These are phyloP conservation scores for Acridotheres tristis DNA, from an alignment of 2,797 vertebrate species.

Conservation along the genomic window DNA sequence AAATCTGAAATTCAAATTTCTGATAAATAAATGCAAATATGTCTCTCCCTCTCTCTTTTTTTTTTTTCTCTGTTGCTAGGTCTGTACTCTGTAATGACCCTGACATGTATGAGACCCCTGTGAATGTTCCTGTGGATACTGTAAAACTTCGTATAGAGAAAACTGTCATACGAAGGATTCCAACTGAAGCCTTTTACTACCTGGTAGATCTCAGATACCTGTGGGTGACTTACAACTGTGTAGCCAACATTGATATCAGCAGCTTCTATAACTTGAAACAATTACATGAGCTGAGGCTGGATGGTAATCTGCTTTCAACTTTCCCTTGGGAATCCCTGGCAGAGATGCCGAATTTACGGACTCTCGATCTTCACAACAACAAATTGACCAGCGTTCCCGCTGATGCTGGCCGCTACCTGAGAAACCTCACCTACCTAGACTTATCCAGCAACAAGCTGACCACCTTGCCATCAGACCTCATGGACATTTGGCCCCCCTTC, in stretches of 20 bases:
- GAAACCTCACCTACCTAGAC: constrained; percentile 91
- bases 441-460: constrained; percentile 93
- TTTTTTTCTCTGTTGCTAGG: constrained; percentile 67
- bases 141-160: constrained; percentile 94
- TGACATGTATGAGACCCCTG: constrained; percentile 92
- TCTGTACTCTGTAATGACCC: constrained; percentile 93
- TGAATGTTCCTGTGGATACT: constrained; percentile 90
- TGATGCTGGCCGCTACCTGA: constrained; percentile 82
- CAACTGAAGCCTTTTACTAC: constrained; percentile 95
- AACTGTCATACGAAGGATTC: constrained; percentile 84
- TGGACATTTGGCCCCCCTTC: constrained; percentile 93
- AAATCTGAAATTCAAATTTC: neutral
- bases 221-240: constrained; percentile 93
- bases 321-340: constrained; percentile 94
- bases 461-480: constrained; percentile 88
- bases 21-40: neutral
- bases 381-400: constrained; percentile 80
- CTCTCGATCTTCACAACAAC: constrained; percentile 94
- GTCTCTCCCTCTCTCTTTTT: neutral
- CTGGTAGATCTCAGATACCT: constrained; percentile 89
- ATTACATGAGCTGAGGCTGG: constrained; percentile 91
- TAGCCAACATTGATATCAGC: constrained; percentile 83
- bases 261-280: constrained; percentile 95
- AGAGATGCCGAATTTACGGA: constrained; percentile 88
- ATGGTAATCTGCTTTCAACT: constrained; percentile 87